These are phyloP conservation scores for Musca domestica DNA, from an alignment of 1,140 invertebrate genomes.

Conservation along the genomic window DNA sequence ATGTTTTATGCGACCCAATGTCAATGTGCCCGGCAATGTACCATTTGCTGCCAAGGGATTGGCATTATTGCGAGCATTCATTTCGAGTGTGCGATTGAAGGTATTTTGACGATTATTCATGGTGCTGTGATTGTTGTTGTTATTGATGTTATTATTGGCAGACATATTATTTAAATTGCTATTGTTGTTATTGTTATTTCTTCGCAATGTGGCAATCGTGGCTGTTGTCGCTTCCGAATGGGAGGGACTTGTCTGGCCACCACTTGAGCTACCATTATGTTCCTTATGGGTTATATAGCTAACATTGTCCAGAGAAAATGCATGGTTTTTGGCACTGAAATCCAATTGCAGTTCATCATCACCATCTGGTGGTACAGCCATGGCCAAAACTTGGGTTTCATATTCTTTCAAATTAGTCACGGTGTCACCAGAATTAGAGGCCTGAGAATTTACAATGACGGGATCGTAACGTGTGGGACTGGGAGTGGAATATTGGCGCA, in stretches of 20 bases:
- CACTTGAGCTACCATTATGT: conserved; percentile 56
- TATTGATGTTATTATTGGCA: conserved; percentile 56
- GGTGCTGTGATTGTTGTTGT: conserved; percentile 54
- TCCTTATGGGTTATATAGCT: conserved; percentile 79
- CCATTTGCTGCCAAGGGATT: conserved; percentile 42
- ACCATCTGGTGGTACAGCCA: conserved; percentile 81
- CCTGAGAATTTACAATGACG: conserved; percentile 67
- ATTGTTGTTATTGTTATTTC: conserved; percentile 55
- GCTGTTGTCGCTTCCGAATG: conserved; percentile 76
- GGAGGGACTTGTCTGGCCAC: conserved; percentile 71
- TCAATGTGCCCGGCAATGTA: conserved; percentile 44
- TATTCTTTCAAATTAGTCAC: conserved; percentile 69
- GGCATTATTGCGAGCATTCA: conserved; percentile 51
- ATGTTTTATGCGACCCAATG: conserved; percentile 50
- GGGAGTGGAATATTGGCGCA: conserved; percentile 70
- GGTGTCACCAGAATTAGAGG: conserved; percentile 49
- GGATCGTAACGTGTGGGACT: conserved; percentile 69
- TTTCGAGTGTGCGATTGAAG: conserved; percentile 50
- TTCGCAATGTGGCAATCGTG: conserved; percentile 65
- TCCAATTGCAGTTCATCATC: conserved; percentile 81
- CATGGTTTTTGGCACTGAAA: conserved; percentile 82
- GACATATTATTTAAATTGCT: conserved; percentile 49
- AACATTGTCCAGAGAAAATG: conserved; percentile 80
- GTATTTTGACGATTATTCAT: conserved; percentile 54
- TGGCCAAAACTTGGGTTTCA: conserved; percentile 84